Evolutionary conservation across 2,888 invertebrate genomes (phyloP), one percentile per base, ranked within the genome.

Genomic region (Stictocephala bisonia): DNA sequence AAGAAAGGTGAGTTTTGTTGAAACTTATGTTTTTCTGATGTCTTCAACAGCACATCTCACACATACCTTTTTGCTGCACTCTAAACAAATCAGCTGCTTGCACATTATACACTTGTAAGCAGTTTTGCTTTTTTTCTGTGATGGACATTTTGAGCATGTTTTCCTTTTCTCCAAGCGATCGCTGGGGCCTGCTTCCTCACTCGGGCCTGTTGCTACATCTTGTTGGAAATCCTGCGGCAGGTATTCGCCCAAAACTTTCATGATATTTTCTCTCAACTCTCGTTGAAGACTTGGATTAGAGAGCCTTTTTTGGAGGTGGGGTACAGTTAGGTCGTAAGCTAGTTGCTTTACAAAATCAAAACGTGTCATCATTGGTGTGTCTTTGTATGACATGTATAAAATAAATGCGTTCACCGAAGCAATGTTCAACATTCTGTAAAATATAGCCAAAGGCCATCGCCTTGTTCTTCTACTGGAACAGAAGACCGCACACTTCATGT

Each of bases 401-500:
- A 73, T 68, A 24, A 29, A 68, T 18, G 40, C n/a, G 56, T 73
- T 68, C n/a, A 53, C 31, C 11, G 40, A 51, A 15, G 44, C 56
- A 48, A 67, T 53, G 41, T 53, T 72, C 20, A 72, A 18, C 1
- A 56, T 4, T 22, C 56, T 26, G 24, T 66, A 72, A 56, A 72
- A 72, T 11, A 72, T 18, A 7, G 56, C 72, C 51, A 66, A 3
- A 7, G 58, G 71, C 71, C 71, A 71, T 15, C 58, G 31, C 24
- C 56, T 60, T 48, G 77, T 78, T 35, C 73, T 74, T 66, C 77
- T 53, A 58, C 77, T 74, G 13, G 73, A 75, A 22, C 77, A 74
- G 67, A 77, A 79, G 58, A 76, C 74, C 3, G 71, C 71, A 48
- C 67, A 71, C 6, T 35, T 66, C 71, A 71, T 74, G 31, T 67